These are phyloP conservation scores for Caerostris darwini DNA, from an alignment of 1,140 invertebrate genomes.

Conservation along the genomic window DNA sequence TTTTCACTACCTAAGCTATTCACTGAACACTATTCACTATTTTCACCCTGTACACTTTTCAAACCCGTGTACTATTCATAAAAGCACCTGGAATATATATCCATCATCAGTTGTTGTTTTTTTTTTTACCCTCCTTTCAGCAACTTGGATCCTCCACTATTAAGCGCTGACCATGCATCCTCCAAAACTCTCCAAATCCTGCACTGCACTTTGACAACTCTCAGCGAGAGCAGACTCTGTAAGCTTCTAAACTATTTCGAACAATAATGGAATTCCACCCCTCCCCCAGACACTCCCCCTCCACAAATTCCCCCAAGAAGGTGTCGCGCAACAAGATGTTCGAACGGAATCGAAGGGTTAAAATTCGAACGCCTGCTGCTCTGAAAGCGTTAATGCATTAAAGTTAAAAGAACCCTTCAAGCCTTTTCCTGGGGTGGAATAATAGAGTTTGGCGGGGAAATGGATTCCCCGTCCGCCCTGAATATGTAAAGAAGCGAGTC, in stretches of 20 bases:
- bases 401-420: not conserved
- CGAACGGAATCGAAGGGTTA: not conserved
- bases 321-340: not conserved
- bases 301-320: not conserved
- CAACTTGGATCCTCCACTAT: not conserved
- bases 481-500: not conserved
- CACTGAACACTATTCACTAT: too few relatives aligned
- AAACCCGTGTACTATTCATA: not conserved
- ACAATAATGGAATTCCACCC: constrained; percentile 19
- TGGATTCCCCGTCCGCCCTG: not conserved
- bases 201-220: not conserved
- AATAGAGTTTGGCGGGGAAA: not conserved
- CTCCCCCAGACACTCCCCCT: not conserved
- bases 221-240: too few relatives aligned
- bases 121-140: not conserved
- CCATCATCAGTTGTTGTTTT: not conserved
- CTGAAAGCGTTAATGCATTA: constrained; percentile 44
- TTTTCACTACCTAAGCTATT: too few relatives aligned
- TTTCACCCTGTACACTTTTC: too few relatives aligned
- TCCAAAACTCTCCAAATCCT: not conserved
- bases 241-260: not conserved
- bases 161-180: not conserved
- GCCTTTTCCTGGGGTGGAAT: not conserved
- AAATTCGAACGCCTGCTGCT: not conserved
- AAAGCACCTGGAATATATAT: not conserved